Conservation (phyloP, 2,113 vertebrate genomes). For the Rhynchomys soricoides region DNA sequence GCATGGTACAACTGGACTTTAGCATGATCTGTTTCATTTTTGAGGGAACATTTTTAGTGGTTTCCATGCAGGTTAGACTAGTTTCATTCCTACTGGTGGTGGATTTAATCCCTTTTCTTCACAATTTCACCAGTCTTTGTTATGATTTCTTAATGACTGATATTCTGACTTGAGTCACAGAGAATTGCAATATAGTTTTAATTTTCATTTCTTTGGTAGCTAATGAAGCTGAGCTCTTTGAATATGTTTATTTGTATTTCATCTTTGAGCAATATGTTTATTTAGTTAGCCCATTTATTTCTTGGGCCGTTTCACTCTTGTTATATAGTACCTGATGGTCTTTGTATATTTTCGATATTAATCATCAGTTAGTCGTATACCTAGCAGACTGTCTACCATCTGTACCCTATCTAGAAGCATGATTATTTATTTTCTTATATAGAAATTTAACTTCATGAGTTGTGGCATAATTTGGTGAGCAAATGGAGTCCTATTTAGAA, state of each 20-base stretch:
- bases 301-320: not conserved
- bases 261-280: not conserved
- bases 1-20: not conserved
- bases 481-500: not conserved
- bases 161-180: not conserved
- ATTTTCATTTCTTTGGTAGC: not conserved
- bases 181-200: not conserved
- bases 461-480: not conserved
- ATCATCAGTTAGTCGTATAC: not conserved
- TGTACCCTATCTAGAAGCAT: too few species aligned
- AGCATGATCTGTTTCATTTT: not conserved
- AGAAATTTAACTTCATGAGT: not conserved
- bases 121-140: too few species aligned
- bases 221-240: not conserved
- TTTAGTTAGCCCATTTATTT: not conserved
- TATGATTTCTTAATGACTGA: not conserved
- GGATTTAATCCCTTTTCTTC: not conserved
- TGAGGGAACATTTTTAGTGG: not conserved
- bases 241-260: not conserved
- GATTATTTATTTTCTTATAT: not conserved
- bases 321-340: too few species aligned
- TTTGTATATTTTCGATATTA: not conserved
- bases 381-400: not conserved
- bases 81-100: not conserved
- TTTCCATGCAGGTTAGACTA: not conserved